These are phyloP conservation scores for Eupithecia subumbrata DNA, from an alignment of 2,888 invertebrate species.

Conservation along the genomic window DNA sequence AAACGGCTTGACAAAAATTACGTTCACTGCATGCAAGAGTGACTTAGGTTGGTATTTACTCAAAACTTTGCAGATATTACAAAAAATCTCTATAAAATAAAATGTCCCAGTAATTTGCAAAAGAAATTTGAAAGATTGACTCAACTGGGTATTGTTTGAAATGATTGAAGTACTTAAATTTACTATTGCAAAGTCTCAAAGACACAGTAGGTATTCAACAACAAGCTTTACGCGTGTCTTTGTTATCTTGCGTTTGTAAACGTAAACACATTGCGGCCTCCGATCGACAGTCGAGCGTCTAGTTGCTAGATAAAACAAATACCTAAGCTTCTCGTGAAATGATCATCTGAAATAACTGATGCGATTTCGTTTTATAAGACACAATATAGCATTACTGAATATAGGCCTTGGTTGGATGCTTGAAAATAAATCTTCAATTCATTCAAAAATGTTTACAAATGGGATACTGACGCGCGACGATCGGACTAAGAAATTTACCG, in stretches of 20 bases:
- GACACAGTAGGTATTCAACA: background rate
- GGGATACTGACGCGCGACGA: slow-evolving; percentile 52
- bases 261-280: slow-evolving; percentile 4
- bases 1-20: slow-evolving; percentile 35
- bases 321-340: slow-evolving; percentile 1
- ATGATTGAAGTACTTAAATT: slow-evolving; percentile 44
- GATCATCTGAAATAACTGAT: background rate
- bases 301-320: background rate
- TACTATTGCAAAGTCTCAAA: background rate
- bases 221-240: background rate
- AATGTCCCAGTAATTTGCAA: background rate
- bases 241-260: background rate
- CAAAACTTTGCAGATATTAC: background rate
- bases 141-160: slow-evolving; percentile 32
- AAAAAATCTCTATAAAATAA: background rate
- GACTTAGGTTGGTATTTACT: background rate
- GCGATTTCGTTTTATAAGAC: background rate
- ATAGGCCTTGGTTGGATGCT: background rate
- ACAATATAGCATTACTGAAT: background rate
- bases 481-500: slow-evolving; percentile 52
- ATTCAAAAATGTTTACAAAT: slow-evolving; percentile 9
- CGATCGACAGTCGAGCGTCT: background rate
- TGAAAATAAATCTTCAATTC: background rate
- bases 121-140: slow-evolving; percentile 32
- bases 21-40: slow-evolving; percentile 20